Evolutionary conservation across 2,113 vertebrate species (phyloP), one percentile per base, ranked within the genome.

Genomic region (Sinosuthora webbiana): DNA sequence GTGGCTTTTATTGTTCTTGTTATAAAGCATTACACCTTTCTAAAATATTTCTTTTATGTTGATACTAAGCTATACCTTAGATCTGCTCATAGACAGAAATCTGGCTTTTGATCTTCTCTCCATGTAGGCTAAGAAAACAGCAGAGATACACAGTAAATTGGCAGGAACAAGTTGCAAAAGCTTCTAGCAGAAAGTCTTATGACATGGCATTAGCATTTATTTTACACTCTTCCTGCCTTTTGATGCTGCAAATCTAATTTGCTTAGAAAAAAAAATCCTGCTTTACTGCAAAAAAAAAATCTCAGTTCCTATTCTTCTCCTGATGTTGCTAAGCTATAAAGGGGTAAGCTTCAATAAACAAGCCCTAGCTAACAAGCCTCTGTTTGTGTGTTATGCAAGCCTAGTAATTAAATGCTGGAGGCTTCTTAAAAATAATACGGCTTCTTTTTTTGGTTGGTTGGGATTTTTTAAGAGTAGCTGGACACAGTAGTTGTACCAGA

Each of bases 81-180:
- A 91, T 90, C 63, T 81, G 27, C 53, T 92, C 64, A 84, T 5
- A 83, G 41, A 28, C 5, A 87, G 49, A 80, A 82, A 87, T 56
- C 69, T 52, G 8, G 74, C 55, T 93, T 96, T 91, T 95, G 67
- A 91, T 91, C 82, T 91, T 37, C 10, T 86, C 10, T 59, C 44
- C 80, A 37, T 0, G 1, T 10, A 63, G 35, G 41, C 69, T 78
- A 83, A 74, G 33, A 83, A 56, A 94, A 94, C 85, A 83, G 13
- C 11, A 50, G 28, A 90, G 11, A 56, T 49, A 82, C 20, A 73
- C 35, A 70, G 56, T 41, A 90, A 77, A 63, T 78, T 88, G 55
- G 35, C 52, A 94, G 42, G n/a, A 94, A 90, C 75, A 93, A 94
- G 52, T 13, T 74, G 68, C 42, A 95, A 92, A 84, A 84, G 25